Conservation (phyloP, 2,797 vertebrate genomes). For the Scomberomorus guttatus region DNA sequence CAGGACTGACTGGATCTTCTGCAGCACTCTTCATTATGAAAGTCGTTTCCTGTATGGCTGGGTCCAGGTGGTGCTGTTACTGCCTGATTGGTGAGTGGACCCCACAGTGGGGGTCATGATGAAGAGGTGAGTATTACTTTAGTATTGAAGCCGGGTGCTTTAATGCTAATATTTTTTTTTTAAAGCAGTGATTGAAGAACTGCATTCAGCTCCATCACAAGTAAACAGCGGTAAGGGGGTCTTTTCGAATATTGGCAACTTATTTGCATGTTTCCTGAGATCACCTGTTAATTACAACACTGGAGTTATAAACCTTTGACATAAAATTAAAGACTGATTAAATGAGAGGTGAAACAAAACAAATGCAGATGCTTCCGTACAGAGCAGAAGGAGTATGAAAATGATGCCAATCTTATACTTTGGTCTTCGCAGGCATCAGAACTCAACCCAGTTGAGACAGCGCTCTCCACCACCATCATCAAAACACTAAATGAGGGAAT, state of each 20-base stretch:
- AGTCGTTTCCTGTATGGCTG: constrained; percentile 31
- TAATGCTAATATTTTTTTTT: not conserved
- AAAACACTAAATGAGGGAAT: too few relatives aligned
- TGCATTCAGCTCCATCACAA: not conserved
- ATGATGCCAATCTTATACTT: not conserved
- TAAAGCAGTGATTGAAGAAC: not conserved
- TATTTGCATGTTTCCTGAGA: not conserved
- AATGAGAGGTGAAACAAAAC: constrained; percentile 9
- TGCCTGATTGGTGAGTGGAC: constrained; percentile 40
- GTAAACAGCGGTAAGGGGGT: not conserved
- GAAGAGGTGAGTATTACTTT: constrained; percentile 22
- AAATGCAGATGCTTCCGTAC: too few relatives aligned
- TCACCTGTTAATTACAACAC: not conserved
- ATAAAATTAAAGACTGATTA: constrained; percentile 12
- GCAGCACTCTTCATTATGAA: constrained; percentile 32
- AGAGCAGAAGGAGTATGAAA: too few relatives aligned
- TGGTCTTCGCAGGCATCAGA: not conserved
- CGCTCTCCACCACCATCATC: too few relatives aligned
- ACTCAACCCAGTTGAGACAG: not conserved
- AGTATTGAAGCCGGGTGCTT: not conserved
- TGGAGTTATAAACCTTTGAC: not conserved
- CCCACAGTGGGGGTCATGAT: constrained; percentile 6
- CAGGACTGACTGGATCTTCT: constrained; percentile 19
- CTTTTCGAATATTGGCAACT: not conserved
- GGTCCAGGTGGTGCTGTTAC: constrained; percentile 13